Percentiles rank a stretch among this genome's conserved stretches.
phyloP scores from a whole-genome alignment of 2,888 invertebrate species.

The Helicoverpa assulta region DNA sequence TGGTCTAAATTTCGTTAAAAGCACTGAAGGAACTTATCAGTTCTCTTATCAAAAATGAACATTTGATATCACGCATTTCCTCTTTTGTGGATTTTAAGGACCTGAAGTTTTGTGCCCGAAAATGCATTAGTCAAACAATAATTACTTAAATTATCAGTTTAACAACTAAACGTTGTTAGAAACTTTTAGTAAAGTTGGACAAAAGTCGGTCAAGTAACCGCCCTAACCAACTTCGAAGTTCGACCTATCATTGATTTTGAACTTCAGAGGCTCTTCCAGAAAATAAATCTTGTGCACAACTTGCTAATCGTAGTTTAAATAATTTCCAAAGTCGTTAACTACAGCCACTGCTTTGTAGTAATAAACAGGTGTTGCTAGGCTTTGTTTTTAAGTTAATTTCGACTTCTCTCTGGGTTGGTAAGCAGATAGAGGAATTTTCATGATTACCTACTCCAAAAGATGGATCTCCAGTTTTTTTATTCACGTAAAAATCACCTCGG shows the following conservation, averaged over 20 bases:
- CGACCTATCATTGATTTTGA: constrained; percentile 54
- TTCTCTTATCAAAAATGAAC: too few relatives aligned
- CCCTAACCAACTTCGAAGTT: constrained; percentile 46
- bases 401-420: too few relatives aligned
- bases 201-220: constrained; percentile 55
- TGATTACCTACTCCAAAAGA: too few relatives aligned
- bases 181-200: constrained; percentile 39
- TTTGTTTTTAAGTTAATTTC: constrained; percentile 1
- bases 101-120: neutral
- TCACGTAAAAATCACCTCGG: too few relatives aligned
- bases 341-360: constrained; percentile 9
- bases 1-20: too few relatives aligned
- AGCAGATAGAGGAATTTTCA: too few relatives aligned
- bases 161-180: constrained; percentile 35
- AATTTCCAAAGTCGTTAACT: constrained; percentile 40
- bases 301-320: constrained; percentile 58
- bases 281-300: constrained; percentile 58
- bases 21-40: too few relatives aligned
- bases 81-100: constrained; percentile 2
- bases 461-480: too few relatives aligned
- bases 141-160: constrained; percentile 42
- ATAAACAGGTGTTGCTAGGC: constrained; percentile 26
- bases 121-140: constrained; percentile 2
- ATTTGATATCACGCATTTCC: too few relatives aligned
- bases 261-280: constrained; percentile 33